Evolutionary conservation across 2,888 invertebrate species (phyloP).

Genomic region (Orthosia gothica): DNA sequence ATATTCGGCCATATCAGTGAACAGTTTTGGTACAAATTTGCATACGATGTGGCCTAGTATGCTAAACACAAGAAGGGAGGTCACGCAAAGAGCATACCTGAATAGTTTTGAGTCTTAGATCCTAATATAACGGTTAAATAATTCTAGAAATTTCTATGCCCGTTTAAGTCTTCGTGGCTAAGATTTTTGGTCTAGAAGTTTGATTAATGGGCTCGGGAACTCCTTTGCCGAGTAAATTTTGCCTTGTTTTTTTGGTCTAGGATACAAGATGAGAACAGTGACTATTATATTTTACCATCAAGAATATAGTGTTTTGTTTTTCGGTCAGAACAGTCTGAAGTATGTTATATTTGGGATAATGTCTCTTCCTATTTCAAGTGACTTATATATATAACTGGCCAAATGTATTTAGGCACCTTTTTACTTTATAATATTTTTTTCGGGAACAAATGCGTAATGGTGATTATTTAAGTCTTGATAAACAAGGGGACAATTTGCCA

Average conservation of each 20-base stretch:
- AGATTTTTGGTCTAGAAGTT: constrained; percentile 12
- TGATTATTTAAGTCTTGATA: too few relatives aligned
- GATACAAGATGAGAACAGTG: too few relatives aligned
- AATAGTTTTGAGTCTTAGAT: constrained; percentile 36
- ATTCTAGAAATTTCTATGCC: constrained; percentile 40
- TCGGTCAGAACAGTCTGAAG: too few relatives aligned
- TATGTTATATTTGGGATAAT: not conserved
- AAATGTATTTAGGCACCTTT: too few relatives aligned
- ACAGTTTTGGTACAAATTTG: constrained; percentile 43
- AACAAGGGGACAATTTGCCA: too few relatives aligned
- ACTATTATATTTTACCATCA: too few relatives aligned
- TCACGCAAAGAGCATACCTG: constrained; percentile 50
- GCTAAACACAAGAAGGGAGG: constrained; percentile 48
- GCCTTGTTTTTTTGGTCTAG: not conserved
- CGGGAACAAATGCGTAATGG: too few relatives aligned
- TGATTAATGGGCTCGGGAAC: constrained; percentile 3
- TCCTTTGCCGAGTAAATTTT: not conserved
- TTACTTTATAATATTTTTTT: too few relatives aligned
- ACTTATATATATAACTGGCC: too few relatives aligned
- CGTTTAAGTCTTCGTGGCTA: not conserved
- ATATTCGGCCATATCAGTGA: constrained; percentile 26
- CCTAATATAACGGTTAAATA: constrained; percentile 32
- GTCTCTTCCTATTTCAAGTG: too few relatives aligned
- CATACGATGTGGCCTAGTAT: constrained; percentile 58
- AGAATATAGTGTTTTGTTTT: too few relatives aligned